Conservation (phyloP, 1,140 invertebrate species). For the Muscidifurax raptorellus region DNA sequence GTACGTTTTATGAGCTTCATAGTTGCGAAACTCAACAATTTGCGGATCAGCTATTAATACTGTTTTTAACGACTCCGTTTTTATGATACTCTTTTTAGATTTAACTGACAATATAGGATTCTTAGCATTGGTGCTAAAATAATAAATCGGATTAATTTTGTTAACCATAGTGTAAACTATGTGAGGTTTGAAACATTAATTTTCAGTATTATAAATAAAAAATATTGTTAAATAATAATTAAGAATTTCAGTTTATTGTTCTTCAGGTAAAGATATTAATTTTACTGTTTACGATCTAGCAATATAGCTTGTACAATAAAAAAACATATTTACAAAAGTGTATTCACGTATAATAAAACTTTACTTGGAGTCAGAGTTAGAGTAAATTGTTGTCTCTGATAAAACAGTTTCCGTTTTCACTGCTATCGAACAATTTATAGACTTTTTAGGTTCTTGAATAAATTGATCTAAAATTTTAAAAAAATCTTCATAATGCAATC, state of each 20-base stretch:
- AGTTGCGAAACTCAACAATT: constrained; percentile 64
- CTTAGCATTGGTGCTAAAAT: constrained; percentile 8
- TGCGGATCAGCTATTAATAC: constrained; percentile 58
- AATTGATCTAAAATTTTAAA: neutral
- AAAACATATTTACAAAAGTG: neutral
- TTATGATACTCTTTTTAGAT: constrained; percentile 50
- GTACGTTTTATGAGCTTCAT: constrained; percentile 57
- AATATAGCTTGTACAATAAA: too few relatives aligned
- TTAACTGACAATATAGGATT: neutral
- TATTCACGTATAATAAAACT: neutral
- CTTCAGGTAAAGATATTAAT: neutral
- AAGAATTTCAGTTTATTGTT: neutral
- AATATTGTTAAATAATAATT: neutral
- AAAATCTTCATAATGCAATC: neutral
- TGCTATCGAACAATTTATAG: neutral
- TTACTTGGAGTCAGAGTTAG: constrained; percentile 1
- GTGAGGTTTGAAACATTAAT: too few relatives aligned
- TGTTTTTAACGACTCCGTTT: constrained; percentile 13
- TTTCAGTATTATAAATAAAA: neutral
- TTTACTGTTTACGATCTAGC: too few relatives aligned
- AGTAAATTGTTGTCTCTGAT: neutral
- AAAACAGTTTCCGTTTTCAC: neutral
- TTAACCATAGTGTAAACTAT: too few relatives aligned
- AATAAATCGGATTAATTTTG: neutral
- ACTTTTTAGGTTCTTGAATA: neutral